Percentiles rank a stretch among this genome's conserved stretches.
These are phyloP conservation scores for Pseudochromis fuscus DNA, from an alignment of 2,797 vertebrate genomes.

Conservation along the genomic window DNA sequence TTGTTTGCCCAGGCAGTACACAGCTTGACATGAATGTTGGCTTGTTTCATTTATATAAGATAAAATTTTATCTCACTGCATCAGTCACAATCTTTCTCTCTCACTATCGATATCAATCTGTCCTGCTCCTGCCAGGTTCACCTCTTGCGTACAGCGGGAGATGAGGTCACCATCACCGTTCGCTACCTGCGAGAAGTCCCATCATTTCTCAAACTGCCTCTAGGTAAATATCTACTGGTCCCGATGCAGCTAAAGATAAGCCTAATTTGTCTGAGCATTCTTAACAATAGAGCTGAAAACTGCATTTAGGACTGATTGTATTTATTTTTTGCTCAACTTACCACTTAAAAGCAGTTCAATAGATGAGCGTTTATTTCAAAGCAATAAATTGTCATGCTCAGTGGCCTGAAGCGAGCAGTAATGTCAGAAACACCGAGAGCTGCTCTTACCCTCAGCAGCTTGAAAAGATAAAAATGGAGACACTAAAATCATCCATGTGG, in stretches of 20 bases:
- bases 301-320: constrained; percentile 29
- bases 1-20: constrained; percentile 47
- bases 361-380: constrained; percentile 56
- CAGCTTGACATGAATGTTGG: constrained; percentile 44
- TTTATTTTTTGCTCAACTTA: constrained; percentile 39
- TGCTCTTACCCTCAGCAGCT: constrained; percentile 46
- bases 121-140: constrained; percentile 87
- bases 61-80: constrained; percentile 37
- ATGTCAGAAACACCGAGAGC: constrained; percentile 54
- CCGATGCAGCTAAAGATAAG: constrained; percentile 15
- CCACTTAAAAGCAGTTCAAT: constrained; percentile 35
- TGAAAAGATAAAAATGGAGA: constrained; percentile 46
- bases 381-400: constrained; percentile 61
- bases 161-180: constrained; percentile 95
- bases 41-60: constrained; percentile 55
- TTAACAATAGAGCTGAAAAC: constrained; percentile 19
- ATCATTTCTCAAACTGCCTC: constrained; percentile 94
- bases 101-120: constrained; percentile 26
- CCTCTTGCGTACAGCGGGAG: constrained; percentile 93
- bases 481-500: constrained; percentile 45
- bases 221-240: constrained; percentile 85
- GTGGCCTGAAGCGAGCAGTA: constrained; percentile 51
- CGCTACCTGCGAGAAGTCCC: constrained; percentile 95
- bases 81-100: constrained; percentile 19
- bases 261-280: constrained; percentile 27